A percentile compares a stretch with the other conserved stretches of the same genome.
Evolutionary conservation across 2,113 vertebrate species (phyloP).

Genomic region (Pogonocichla stellata): DNA sequence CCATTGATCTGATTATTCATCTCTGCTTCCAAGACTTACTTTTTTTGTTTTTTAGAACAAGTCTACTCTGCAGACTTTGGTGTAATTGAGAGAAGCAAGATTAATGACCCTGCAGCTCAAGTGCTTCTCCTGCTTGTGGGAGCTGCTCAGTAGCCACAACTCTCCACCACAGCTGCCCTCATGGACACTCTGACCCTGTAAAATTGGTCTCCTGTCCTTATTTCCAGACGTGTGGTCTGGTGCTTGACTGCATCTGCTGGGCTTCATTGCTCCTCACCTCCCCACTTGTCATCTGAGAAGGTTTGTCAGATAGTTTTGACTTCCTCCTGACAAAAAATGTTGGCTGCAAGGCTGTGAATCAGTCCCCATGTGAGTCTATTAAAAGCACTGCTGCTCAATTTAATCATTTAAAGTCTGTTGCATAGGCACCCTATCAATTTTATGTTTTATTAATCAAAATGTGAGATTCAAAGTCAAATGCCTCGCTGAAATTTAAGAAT

Average conservation of each 20-base stretch:
- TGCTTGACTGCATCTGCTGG: background rate
- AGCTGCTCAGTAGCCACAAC: background rate
- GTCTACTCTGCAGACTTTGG: background rate
- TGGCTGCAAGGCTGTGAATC: background rate
- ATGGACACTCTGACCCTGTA: accelerated
- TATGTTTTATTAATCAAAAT: constrained; percentile 36
- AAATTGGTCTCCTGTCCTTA: background rate
- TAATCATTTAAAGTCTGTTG: background rate
- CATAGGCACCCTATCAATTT: background rate
- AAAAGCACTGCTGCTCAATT: background rate
- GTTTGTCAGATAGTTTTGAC: background rate
- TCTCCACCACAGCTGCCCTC: background rate
- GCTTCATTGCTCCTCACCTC: background rate
- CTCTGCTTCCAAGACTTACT: background rate
- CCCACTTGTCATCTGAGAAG: background rate
- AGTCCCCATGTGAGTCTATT: background rate
- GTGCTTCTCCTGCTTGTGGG: background rate
- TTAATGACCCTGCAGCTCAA: background rate
- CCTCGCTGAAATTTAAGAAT: constrained; percentile 2
- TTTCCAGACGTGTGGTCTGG: background rate
- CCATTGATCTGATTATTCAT: background rate
- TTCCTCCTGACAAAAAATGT: background rate
- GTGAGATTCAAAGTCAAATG: background rate
- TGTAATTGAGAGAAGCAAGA: background rate
- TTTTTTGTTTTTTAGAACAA: background rate